Evolutionary conservation across 2,113 vertebrate species (phyloP), one percentile per base, ranked within the genome.

Genomic region (Xenopus laevis): DNA sequence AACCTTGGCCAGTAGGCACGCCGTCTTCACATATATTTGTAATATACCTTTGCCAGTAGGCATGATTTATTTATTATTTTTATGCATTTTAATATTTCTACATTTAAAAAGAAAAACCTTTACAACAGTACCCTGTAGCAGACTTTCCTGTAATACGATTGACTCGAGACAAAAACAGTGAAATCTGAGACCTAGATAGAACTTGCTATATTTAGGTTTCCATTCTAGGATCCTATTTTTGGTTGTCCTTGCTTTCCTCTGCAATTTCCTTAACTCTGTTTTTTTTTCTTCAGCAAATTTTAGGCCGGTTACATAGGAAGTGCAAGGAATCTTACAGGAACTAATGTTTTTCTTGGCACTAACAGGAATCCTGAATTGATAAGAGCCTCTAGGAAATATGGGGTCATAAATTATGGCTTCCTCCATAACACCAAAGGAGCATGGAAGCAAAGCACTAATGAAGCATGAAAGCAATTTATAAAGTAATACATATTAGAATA

Each of bases 201-300:
- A 71, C 58, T 3, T 13, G 79, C 79, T 94, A 94, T 94, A 93
- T 93, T 92, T 94, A 91, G 88, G 71, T 81, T 81, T 83, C 89
- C 83, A 88, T 91, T 91, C 86, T 84, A 59, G 84, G 81, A 81
- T 88, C 89, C 92, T 93, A 92, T 91, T 92, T 90, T 88, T 78
- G 84, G 86, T 84, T 84, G 88, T 85, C 83, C 84, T 83, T 81
- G 53, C 61, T 85, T 93, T 93, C 92, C 90, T 89, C 79, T 87
- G 83, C 78, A 80, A 85, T 83, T 92, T 92, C 91, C 89, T 82
- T 82, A 85, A 84, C 80, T 81, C 82, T 79, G 80, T 82, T 64
- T 44, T 2, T 50, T 79, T 81, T 84, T 82, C 83, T 83, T 80
- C 68, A 83, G 77, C 72, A 72, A 83, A 87, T 88, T 87, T 84